Evolutionary conservation across 2,113 vertebrate genomes (phyloP).

Genomic region (Vidua macroura): DNA sequence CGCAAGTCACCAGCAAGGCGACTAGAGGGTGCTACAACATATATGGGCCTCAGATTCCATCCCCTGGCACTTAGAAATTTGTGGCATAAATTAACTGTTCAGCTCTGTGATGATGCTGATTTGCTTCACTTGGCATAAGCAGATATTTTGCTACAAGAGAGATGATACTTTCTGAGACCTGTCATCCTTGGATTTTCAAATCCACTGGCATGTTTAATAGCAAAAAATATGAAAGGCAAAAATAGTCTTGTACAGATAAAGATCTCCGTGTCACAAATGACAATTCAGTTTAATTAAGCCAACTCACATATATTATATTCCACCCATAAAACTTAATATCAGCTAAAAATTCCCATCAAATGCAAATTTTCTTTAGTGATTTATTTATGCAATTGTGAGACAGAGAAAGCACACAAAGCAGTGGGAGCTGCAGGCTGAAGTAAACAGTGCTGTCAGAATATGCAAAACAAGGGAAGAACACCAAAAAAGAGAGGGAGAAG

Average conservation of each 20-base stretch:
- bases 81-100: conserved; percentile 35
- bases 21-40: conserved; percentile 45
- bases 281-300: conserved; percentile 40
- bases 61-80: not conserved
- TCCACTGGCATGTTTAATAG: conserved; percentile 3
- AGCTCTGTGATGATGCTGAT: not conserved
- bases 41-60: not conserved
- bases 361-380: conserved; percentile 51
- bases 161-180: conserved; percentile 1
- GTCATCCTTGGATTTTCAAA: conserved; percentile 10
- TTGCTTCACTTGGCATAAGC: conserved; percentile 2
- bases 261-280: not conserved
- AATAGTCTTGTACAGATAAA: not conserved
- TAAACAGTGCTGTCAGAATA: conserved; percentile 59
- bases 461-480: conserved; percentile 45
- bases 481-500: conserved; percentile 1
- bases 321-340: conserved; percentile 23
- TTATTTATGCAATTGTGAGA: conserved; percentile 50
- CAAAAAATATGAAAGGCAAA: conserved; percentile 5
- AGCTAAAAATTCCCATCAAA: conserved; percentile 53
- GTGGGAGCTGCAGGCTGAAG: conserved; percentile 39
- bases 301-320: not conserved
- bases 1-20: not conserved
- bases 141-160: not conserved
- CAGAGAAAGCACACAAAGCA: conserved; percentile 41